These are phyloP conservation scores for Liopterus haemorrhoidalis DNA, from an alignment of 2,888 invertebrate species.

Conservation along the genomic window DNA sequence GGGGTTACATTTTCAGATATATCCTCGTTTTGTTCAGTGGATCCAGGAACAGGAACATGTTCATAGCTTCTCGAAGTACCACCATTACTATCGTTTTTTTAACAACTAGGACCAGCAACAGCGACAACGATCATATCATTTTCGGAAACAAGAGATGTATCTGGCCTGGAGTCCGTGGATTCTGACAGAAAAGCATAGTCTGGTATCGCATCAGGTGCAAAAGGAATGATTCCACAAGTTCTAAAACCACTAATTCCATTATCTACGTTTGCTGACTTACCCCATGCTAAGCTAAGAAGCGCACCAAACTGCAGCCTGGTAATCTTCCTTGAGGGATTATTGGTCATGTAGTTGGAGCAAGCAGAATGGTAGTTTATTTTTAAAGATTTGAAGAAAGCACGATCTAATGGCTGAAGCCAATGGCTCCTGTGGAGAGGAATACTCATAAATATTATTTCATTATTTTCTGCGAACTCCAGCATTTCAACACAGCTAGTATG, in stretches of 20 bases:
- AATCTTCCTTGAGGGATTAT: constrained; percentile 21
- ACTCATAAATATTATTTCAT: constrained; percentile 24
- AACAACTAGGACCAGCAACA: constrained; percentile 9
- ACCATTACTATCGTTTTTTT: not conserved
- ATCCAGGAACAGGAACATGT: constrained; percentile 6
- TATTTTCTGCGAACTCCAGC: constrained; percentile 15
- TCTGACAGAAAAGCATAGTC: constrained; percentile 28
- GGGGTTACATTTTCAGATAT: constrained; percentile 3
- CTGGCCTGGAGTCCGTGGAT: not conserved
- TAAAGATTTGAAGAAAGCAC: constrained; percentile 21
- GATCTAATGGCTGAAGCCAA: constrained; percentile 25
- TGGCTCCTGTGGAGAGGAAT: constrained; percentile 27
- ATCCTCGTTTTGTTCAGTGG: too few species aligned
- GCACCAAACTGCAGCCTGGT: constrained; percentile 26
- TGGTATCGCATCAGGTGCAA: constrained; percentile 30
- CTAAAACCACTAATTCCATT: constrained; percentile 30
- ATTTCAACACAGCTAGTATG: constrained; percentile 21
- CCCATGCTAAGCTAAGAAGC: constrained; percentile 26
- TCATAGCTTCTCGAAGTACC: too few species aligned
- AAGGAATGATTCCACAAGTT: constrained; percentile 29
- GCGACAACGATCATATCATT: too few species aligned
- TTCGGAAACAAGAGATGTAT: too few species aligned
- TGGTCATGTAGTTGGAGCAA: constrained; percentile 17
- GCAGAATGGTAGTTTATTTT: constrained; percentile 20
- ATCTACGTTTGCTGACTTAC: constrained; percentile 27